Conservation (phyloP, 2,113 vertebrate genomes). For the Columba livia region DNA sequence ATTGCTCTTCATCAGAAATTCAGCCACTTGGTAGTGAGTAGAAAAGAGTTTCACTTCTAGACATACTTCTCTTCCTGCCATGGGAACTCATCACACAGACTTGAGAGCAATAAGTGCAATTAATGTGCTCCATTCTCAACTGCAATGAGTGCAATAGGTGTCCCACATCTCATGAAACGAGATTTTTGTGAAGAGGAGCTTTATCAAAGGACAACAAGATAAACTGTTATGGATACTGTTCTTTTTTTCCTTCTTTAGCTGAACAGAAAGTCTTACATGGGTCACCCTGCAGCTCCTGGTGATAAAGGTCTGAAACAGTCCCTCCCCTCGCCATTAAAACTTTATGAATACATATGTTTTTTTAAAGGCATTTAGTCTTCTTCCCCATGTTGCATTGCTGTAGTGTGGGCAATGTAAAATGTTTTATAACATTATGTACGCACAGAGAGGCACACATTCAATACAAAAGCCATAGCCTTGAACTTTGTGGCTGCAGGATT, state of each 20-base stretch:
- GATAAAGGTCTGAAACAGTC: background rate
- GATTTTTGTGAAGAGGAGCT: background rate
- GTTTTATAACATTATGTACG: background rate
- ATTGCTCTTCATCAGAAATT: slow-evolving; percentile 46
- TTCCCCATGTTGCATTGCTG: background rate
- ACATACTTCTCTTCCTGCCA: background rate
- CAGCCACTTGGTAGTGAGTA: background rate
- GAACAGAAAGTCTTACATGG: background rate
- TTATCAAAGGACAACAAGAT: background rate
- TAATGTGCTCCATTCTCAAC: background rate
- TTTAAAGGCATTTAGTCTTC: background rate
- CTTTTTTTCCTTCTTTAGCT: background rate
- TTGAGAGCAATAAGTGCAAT: background rate
- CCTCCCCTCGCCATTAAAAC: background rate
- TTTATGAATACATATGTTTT: background rate
- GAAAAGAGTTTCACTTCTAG: background rate
- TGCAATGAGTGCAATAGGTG: background rate
- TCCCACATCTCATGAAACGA: background rate
- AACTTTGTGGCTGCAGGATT: background rate
- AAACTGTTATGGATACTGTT: background rate
- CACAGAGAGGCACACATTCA: background rate
- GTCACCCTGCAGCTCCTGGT: background rate
- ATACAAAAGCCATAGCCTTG: background rate
- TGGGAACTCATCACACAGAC: background rate
- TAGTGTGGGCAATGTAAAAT: background rate